Percentiles rank a stretch among this genome's conserved stretches.
Evolutionary conservation across 2,888 invertebrate genomes (phyloP).

Genomic region (Andrena chrysosceles): DNA sequence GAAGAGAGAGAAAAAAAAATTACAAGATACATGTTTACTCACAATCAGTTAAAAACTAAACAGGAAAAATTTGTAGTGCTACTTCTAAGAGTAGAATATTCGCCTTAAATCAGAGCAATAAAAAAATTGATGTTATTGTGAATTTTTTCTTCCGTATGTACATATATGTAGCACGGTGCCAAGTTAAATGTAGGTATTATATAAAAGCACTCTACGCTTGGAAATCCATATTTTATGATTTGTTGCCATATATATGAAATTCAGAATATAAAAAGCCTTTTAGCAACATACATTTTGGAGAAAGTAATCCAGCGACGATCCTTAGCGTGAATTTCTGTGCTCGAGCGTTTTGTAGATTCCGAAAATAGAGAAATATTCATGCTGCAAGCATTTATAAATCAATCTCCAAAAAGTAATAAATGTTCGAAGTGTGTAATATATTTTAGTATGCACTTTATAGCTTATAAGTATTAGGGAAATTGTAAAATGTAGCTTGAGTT

Average conservation of each 20-base stretch:
- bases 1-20: not conserved
- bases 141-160: slow-evolving; percentile 5
- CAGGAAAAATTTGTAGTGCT: not conserved
- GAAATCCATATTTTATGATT: slow-evolving; percentile 17
- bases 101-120: no score
- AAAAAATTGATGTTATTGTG: no score
- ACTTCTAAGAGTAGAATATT: not conserved
- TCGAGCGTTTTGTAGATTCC: no score
- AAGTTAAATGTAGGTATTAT: not conserved
- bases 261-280: not conserved
- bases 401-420: no score
- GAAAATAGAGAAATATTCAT: no score
- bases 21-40: no score
- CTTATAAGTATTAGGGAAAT: no score
- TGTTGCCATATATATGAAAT: slow-evolving; percentile 19
- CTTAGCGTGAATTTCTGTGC: no score
- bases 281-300: not conserved
- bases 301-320: not conserved
- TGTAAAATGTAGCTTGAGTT: no score
- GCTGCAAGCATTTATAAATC: no score
- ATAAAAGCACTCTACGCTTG: not conserved
- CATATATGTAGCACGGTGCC: slow-evolving; percentile 15
- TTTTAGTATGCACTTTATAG: no score
- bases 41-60: not conserved
- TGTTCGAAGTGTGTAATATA: no score